Base-by-base conservation (phyloP, 2,113 vertebrate species). In the Polypterus senegalus region DNA sequence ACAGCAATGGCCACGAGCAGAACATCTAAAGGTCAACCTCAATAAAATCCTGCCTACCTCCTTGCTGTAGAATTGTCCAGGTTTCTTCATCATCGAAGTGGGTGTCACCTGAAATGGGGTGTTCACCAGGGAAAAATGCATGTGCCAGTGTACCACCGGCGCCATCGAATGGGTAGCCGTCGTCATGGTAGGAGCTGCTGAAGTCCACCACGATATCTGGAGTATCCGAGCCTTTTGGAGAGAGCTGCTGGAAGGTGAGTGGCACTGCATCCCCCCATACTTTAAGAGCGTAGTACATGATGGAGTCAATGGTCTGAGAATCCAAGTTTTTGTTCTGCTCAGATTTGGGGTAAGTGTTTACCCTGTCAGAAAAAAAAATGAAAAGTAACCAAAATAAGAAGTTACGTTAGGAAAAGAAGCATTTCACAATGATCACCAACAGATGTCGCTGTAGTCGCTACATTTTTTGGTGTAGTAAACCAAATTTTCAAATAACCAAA, bases 91-190 rank as follows among this genome's bases (percentile, higher is more conserved):
- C 80, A 2, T 95, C 92, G 49, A 95, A 94, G 69, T 95, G 92
- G 0, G 92, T 90, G 65, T 92, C 89, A 6, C 92, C 92, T 1
- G 86, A 73, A 43, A 91, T 71, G 3, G 81, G 70, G 9, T 76
- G 73, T 27, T 72, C 72, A 1, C 89, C 85, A 0, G 92, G 92
- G 66, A 93, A 95, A 74, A 93, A 94, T 54, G 92, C 92, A 2
- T 94, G 92, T 60, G 91, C 92, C 8, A 95, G 79, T 3, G 92
- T 95, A 59, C 91, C 91, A 7, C 91, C 92, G 1, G 59, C 73
- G 3, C 91, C 92, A 1, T 95, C 92, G 5, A 95, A 95, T 10
- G 92, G 91, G 70, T 95, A 95, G 1, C 86, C 88, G 27, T 95
- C 92, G 0, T 88, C 65, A 47, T 95, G 92, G 64, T 87, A 79